phyloP scores from a whole-genome alignment of 1,140 invertebrate genomes.

The Myzus persicae region DNA sequence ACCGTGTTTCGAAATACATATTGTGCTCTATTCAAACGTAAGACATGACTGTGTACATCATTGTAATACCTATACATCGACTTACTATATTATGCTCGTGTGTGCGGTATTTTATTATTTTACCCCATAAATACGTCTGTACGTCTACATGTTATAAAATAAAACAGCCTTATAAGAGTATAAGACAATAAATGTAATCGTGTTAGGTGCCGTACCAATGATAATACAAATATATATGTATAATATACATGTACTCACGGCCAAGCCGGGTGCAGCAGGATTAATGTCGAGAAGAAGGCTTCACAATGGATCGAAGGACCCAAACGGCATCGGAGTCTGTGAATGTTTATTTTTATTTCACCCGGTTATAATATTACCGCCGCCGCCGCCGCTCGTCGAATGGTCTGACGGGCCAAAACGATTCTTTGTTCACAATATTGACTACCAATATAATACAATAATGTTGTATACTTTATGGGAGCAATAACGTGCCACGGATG shows the following conservation, averaged over 20 bases:
- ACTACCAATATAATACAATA: not conserved
- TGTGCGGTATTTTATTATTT: not conserved
- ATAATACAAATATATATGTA: not conserved
- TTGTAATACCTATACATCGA: not conserved
- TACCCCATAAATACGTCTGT: not conserved
- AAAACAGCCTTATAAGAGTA: no score
- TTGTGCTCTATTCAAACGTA: not conserved
- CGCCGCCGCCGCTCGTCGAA: not conserved
- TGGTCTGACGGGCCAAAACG: not conserved
- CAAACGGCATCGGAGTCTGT: not conserved
- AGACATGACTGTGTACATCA: not conserved
- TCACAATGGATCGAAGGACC: not conserved
- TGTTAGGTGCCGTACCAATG: not conserved
- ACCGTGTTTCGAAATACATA: not conserved
- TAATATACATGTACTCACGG: not conserved
- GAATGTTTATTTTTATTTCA: conserved; percentile 10
- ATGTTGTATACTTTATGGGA: not conserved
- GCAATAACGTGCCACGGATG: not conserved
- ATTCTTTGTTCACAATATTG: conserved; percentile 8
- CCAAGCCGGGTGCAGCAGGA: not conserved
- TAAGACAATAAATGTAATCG: not conserved
- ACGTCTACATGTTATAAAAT: not conserved
- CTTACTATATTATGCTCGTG: not conserved
- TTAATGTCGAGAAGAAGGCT: not conserved
- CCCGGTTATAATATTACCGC: not conserved